Base-by-base conservation (phyloP, 1,140 invertebrate species). In the Drosophila teissieri region DNA sequence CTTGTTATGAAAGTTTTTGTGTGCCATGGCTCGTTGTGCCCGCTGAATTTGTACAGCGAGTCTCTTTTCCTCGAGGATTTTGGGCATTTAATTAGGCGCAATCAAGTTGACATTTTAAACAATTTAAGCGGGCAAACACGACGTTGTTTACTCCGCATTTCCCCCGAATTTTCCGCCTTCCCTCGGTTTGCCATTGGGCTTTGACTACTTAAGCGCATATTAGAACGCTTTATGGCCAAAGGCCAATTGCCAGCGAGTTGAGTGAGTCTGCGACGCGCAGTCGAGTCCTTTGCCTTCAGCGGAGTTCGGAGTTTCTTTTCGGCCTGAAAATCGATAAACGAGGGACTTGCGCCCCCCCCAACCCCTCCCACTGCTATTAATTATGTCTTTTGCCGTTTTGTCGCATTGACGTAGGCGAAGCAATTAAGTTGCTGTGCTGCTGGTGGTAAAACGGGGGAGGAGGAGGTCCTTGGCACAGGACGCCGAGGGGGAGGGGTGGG, bases 41-140 rank as follows among this genome's bases (percentile, higher is more conserved):
- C 36, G 10, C 44, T 22, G 39, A 39, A 48, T 17, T 24, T 39
- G 22, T 6, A 12, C 42, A 11, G 2, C 0, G 27, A 34, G 49
- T 73, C 60, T 80, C 65, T 80, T 89, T 73, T 84, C 80, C 77
- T 89, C 78, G 62, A 89, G 85, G 84, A 89, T 90, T 89, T 80
- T 53, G 73, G 73, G 85, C 84, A 89, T 89, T 89, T 85, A 89
- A 89, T 89, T 89, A 89, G 79, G 84, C 80, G 77, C 84, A 88
- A 88, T 89, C 68, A 89, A 89, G 78, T 89, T 89, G 85, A 90
- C 84, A 89, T 89, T 89, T 84, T 89, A 90, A 90, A 89, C 84
- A 90, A 89, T 89, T 89, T 89, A 90, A 90, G 74, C 85, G 73
- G 78, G 80, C 80, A 89, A 79, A 84, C 77, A 90, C 64, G 67